Conservation (phyloP, 1,140 invertebrate species). For the Penaeus vannamei region DNA sequence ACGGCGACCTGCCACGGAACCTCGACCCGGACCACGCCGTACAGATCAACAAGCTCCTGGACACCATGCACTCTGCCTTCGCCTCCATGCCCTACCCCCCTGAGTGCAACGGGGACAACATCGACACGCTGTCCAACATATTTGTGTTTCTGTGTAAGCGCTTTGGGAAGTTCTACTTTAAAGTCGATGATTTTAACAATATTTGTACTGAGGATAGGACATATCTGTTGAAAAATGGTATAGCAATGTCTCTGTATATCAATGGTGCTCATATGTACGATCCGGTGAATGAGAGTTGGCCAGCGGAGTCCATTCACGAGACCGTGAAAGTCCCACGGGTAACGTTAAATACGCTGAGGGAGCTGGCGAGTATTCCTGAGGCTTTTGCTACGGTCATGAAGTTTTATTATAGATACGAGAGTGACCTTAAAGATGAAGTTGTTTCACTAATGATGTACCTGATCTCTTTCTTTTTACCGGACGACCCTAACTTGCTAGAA, state of each 20-base stretch:
- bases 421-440: background rate
- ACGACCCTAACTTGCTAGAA: background rate
- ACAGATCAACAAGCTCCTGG: background rate
- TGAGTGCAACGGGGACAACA: background rate
- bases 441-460: background rate
- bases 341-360: background rate
- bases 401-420: background rate
- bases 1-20: background rate
- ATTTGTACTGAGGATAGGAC: background rate
- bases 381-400: slow-evolving; percentile 21
- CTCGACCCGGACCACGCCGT: background rate
- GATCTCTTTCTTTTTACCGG: slow-evolving; percentile 1
- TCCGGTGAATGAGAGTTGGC: background rate
- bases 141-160: background rate
- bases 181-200: background rate
- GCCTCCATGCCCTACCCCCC: background rate
- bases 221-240: slow-evolving; percentile 7
- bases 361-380: background rate
- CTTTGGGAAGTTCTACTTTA: background rate
- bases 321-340: slow-evolving; percentile 1
- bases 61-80: background rate
- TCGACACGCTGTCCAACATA: slow-evolving; percentile 17
- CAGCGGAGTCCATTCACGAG: background rate
- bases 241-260: slow-evolving; percentile 7
- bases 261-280: slow-evolving; percentile 27